phyloP scores from a whole-genome alignment of 2,113 vertebrate species.

The Catharus fuscescens region DNA sequence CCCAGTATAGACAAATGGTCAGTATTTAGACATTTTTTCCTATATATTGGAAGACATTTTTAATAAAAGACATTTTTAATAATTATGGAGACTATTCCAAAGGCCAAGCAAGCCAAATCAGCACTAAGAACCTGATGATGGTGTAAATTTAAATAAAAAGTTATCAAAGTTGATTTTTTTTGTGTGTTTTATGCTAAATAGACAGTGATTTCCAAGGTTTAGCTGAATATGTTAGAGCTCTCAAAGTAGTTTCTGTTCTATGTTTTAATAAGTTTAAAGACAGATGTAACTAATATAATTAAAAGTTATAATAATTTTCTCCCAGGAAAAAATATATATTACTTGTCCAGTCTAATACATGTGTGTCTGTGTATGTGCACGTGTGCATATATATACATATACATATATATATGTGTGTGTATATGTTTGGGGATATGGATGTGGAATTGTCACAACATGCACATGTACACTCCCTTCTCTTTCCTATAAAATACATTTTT shows the following conservation, averaged over 20 bases:
- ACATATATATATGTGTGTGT: rapidly evolving
- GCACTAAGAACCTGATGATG: not conserved
- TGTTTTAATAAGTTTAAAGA: conserved; percentile 25
- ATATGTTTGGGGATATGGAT: not conserved
- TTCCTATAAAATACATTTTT: not conserved
- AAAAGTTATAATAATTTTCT: conserved; percentile 16
- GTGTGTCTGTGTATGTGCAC: rapidly evolving
- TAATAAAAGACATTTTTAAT: not conserved
- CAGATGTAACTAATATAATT: conserved; percentile 1
- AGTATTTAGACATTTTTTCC: not conserved
- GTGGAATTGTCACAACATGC: not conserved
- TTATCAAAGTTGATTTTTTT: conserved; percentile 11
- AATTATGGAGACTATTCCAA: not conserved
- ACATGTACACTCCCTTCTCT: not conserved
- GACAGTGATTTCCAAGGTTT: conserved; percentile 5
- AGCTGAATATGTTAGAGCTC: conserved; percentile 35
- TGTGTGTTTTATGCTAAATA: not conserved
- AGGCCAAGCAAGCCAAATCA: not conserved
- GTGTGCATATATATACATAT: rapidly evolving
- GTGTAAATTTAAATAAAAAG: not conserved
- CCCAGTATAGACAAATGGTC: not conserved
- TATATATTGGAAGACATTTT: not conserved
- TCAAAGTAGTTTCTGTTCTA: not conserved
- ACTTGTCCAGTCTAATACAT: not conserved
- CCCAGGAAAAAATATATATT: not conserved